Percentiles rank a stretch among this genome's conserved stretches.
Evolutionary conservation across 1,140 invertebrate species (phyloP).

Genomic region (Aphaenogaster ashmeadi): DNA sequence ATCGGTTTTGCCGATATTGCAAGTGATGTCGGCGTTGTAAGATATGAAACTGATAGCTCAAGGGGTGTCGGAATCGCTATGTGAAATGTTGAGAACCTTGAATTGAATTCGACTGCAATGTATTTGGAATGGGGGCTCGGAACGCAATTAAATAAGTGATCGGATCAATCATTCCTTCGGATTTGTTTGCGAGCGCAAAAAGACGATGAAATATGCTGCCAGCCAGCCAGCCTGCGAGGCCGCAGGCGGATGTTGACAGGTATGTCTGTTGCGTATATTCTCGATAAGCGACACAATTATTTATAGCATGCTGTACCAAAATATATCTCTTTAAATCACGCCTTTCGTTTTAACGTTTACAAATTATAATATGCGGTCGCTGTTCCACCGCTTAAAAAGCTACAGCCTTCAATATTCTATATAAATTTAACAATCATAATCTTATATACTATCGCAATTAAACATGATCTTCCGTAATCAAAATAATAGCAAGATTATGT

Average conservation of each 20-base stretch:
- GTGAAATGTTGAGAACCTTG: conserved; percentile 46
- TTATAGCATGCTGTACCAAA: conserved; percentile 67
- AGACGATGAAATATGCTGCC: conserved; percentile 77
- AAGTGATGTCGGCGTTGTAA: neutral
- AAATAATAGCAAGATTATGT: neutral
- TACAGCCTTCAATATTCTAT: neutral
- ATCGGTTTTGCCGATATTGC: neutral
- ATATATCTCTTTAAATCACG: conserved; percentile 46
- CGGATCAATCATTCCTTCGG: conserved; percentile 61
- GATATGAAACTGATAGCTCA: neutral
- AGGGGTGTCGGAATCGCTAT: neutral
- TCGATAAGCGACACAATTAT: conserved; percentile 73
- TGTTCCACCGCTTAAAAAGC: neutral
- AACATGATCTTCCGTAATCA: neutral
- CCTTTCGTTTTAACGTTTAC: neutral
- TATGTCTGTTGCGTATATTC: conserved; percentile 77
- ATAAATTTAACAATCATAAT: neutral
- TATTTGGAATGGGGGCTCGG: neutral
- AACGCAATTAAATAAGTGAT: conserved; percentile 3
- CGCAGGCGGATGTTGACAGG: conserved; percentile 78
- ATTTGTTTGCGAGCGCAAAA: conserved; percentile 76
- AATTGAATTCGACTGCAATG: conserved; percentile 42
- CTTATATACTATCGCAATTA: neutral
- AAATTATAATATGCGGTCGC: neutral
- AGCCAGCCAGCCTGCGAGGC: conserved; percentile 57